Evolutionary conservation across 2,797 vertebrate species (phyloP).

Genomic region (Schizopygopsis pylzovi): DNA sequence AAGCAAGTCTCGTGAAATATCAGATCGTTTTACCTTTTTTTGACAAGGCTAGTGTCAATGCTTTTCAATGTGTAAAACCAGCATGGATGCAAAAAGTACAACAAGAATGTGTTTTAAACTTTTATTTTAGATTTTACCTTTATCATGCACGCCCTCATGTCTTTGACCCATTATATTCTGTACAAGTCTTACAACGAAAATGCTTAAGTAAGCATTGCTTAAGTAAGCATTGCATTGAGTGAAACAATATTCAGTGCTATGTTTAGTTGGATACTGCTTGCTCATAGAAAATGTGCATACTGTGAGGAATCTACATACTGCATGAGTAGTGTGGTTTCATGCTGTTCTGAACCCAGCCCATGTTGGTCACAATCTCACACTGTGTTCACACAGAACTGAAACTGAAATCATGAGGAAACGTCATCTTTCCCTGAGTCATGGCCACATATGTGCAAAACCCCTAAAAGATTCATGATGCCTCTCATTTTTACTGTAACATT

Average conservation of each 20-base stretch:
- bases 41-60: background rate
- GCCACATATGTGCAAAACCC: slow-evolving; percentile 38
- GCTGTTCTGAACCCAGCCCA: background rate
- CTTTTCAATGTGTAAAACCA: background rate
- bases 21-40: background rate
- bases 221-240: background rate
- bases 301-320: background rate
- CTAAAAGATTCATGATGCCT: slow-evolving; percentile 57
- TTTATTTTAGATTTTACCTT: background rate
- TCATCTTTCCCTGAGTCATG: background rate
- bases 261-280: background rate
- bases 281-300: background rate
- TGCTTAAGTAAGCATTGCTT: background rate
- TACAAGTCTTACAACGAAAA: background rate
- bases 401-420: background rate
- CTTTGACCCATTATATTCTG: background rate
- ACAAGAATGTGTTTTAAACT: background rate
- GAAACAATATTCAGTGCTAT: background rate
- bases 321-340: background rate
- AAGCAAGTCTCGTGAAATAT: background rate
- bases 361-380: slow-evolving; percentile 4
- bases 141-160: background rate
- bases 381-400: background rate
- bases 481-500: slow-evolving; percentile 58
- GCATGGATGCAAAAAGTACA: background rate